Evolutionary conservation across 2,888 invertebrate genomes (phyloP).

Genomic region (Pachydiplax longipennis): DNA sequence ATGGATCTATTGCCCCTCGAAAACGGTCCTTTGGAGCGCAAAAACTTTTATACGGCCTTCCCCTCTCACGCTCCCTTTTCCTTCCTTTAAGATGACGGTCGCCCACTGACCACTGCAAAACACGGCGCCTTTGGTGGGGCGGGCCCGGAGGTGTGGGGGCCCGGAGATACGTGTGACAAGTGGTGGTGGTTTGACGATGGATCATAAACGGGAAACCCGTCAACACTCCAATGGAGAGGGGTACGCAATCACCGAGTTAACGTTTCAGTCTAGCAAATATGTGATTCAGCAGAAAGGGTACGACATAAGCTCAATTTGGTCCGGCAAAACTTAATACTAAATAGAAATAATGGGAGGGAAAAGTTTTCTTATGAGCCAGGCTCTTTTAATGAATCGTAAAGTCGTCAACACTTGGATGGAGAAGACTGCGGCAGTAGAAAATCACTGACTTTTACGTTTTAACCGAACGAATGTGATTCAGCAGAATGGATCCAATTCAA

Average conservation of each 20-base stretch:
- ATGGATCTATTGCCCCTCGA: not conserved
- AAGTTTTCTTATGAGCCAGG: too few species aligned
- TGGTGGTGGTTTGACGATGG: not conserved
- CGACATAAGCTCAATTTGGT: not conserved
- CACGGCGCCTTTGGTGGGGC: not conserved
- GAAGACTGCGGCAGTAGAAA: not conserved
- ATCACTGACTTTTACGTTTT: not conserved
- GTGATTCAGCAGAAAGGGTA: not conserved
- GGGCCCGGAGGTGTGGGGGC: not conserved
- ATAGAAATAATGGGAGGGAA: too few species aligned
- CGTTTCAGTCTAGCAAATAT: not conserved
- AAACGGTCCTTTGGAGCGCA: not conserved
- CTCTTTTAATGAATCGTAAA: too few species aligned
- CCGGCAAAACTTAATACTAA: too few species aligned
- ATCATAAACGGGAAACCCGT: not conserved
- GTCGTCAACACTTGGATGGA: not conserved
- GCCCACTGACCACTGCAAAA: not conserved
- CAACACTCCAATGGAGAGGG: not conserved
- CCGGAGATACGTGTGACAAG: not conserved
- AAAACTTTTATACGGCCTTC: not conserved
- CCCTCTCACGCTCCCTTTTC: too few species aligned
- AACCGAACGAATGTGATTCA: not conserved
- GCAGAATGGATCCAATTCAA: not conserved
- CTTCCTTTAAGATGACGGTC: not conserved
- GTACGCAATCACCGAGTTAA: not conserved